Evolutionary conservation across 2,888 invertebrate genomes (phyloP).

Genomic region (Ischnura elegans): DNA sequence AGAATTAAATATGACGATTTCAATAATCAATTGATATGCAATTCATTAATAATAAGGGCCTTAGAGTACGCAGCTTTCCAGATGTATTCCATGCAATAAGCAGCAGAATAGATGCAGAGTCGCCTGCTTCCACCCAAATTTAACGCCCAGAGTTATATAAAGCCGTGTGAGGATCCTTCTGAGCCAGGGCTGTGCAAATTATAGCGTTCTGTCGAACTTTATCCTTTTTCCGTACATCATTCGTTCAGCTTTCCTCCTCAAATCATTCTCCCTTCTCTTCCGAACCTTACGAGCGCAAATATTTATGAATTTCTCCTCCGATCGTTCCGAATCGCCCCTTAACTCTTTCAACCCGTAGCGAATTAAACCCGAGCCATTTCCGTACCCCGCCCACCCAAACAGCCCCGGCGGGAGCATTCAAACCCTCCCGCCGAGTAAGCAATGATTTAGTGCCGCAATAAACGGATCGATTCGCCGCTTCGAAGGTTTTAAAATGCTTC

Average conservation of each 20-base stretch:
- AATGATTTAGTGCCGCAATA: background rate
- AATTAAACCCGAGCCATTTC: background rate
- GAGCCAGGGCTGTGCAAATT: background rate
- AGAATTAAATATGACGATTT: too few species aligned
- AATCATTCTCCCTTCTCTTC: background rate
- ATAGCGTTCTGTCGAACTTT: background rate
- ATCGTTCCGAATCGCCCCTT: background rate
- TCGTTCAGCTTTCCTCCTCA: background rate
- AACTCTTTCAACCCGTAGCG: background rate
- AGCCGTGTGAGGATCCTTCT: background rate
- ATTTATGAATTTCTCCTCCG: conserved; percentile 12
- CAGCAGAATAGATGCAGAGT: too few species aligned
- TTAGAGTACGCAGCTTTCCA: too few species aligned
- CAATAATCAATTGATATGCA: too few species aligned
- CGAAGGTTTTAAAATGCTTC: background rate
- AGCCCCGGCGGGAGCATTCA: background rate
- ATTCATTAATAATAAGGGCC: too few species aligned
- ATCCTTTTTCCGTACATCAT: background rate
- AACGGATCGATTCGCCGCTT: background rate
- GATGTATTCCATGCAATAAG: too few species aligned
- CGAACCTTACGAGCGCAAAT: background rate
- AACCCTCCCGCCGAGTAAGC: background rate
- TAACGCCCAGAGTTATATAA: too few species aligned
- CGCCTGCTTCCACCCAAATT: too few species aligned
- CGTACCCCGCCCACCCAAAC: background rate